phyloP scores from a whole-genome alignment of 2,888 invertebrate species.

The Microplitis manilae region DNA sequence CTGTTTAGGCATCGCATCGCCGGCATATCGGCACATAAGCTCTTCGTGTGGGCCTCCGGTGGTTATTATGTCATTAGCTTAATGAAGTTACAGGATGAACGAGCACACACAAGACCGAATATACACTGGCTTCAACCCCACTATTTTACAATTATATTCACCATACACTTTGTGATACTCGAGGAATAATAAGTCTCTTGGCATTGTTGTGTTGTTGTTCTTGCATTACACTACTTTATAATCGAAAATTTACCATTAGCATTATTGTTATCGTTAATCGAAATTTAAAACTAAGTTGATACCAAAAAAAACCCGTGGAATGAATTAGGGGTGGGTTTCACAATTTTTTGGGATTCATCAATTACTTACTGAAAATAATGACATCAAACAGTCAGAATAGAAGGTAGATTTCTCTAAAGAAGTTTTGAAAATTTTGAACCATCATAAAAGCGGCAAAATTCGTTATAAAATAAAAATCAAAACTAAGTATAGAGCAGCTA shows the following conservation, averaged over 20 bases:
- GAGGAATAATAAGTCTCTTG: background rate
- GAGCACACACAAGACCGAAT: constrained; percentile 40
- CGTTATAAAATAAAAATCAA: too few species aligned
- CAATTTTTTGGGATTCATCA: too few species aligned
- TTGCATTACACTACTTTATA: background rate
- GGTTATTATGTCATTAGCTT: constrained; percentile 71
- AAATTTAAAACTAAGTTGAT: background rate
- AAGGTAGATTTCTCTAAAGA: too few species aligned
- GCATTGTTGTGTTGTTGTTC: background rate
- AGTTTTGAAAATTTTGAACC: too few species aligned
- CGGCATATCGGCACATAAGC: constrained; percentile 61
- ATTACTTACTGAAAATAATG: too few species aligned
- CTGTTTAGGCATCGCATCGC: constrained; percentile 53
- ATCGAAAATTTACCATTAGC: background rate
- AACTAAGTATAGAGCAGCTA: too few species aligned
- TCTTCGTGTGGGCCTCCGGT: constrained; percentile 57
- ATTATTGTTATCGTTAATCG: background rate
- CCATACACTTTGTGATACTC: background rate
- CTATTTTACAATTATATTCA: constrained; percentile 3
- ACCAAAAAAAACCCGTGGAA: too few species aligned
- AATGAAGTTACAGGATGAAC: constrained; percentile 66
- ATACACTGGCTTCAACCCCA: constrained; percentile 7
- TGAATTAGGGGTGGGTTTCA: too few species aligned
- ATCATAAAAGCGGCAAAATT: too few species aligned
- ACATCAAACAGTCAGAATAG: too few species aligned